Percentiles rank a stretch among this genome's conserved stretches.
phyloP scores from a whole-genome alignment of 2,888 invertebrate genomes.

The Aphrophora alni region DNA sequence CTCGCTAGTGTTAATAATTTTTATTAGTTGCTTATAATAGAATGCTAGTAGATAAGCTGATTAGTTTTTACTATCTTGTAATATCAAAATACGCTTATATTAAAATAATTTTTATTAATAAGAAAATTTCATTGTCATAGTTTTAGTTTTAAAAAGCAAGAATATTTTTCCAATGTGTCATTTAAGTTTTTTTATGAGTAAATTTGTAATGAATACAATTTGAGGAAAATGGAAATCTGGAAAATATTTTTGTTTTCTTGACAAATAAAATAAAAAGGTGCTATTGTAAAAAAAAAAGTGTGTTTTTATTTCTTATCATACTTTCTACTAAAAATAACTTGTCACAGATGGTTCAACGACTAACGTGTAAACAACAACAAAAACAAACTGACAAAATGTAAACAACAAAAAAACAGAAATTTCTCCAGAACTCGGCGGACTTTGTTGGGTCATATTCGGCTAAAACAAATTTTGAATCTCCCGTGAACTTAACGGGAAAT shows the following conservation, averaged over 20 bases:
- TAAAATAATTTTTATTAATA: conserved; percentile 1
- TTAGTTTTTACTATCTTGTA: conserved; percentile 1
- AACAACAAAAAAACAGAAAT: too few species aligned
- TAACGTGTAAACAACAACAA: too few species aligned
- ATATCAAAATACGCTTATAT: conserved; percentile 35
- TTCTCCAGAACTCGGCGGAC: too few species aligned
- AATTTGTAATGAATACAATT: background rate
- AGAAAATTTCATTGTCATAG: conserved; percentile 2
- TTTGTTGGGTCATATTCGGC: too few species aligned
- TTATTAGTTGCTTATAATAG: conserved; percentile 12
- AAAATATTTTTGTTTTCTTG: conserved; percentile 37
- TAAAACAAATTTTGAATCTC: too few species aligned
- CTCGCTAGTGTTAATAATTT: background rate
- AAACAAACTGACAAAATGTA: too few species aligned
- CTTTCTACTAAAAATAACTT: too few species aligned
- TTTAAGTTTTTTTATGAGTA: conserved; percentile 2
- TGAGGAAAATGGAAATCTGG: conserved; percentile 9
- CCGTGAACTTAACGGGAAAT: too few species aligned
- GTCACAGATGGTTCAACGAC: too few species aligned
- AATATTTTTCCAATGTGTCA: conserved; percentile 31
- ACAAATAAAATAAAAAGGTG: conserved; percentile 37
- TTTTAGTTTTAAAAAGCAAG: conserved; percentile 16
- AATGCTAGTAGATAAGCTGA: background rate
- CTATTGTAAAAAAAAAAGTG: conserved; percentile 30
- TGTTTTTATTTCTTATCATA: too few species aligned